Evolutionary conservation across 1,140 invertebrate genomes (phyloP).

Genomic region (Lanistes nyassanus): DNA sequence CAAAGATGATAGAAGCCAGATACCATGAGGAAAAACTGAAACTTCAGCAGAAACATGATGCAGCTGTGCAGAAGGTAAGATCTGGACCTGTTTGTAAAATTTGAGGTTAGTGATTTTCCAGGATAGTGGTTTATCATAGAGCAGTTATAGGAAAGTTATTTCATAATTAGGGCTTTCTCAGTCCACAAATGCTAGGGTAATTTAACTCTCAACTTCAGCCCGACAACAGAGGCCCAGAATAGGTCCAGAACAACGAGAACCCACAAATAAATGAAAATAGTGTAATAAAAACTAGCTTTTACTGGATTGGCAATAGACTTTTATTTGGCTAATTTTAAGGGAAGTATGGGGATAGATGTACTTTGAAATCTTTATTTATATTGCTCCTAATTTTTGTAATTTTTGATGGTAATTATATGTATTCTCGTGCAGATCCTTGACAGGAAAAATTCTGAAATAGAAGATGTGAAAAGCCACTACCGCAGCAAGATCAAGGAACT

Average conservation of each 20-base stretch:
- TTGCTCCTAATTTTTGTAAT: not conserved
- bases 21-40: slow-evolving; percentile 66
- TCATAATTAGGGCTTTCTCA: too few relatives aligned
- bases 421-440: slow-evolving; percentile 59
- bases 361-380: slow-evolving; percentile 1
- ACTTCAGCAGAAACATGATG: slow-evolving; percentile 65
- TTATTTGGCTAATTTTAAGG: too few relatives aligned
- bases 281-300: too few relatives aligned
- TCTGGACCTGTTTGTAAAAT: too few relatives aligned
- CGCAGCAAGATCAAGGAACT: slow-evolving; percentile 60
- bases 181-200: not conserved
- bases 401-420: not conserved
- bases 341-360: not conserved
- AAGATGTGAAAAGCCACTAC: slow-evolving; percentile 63
- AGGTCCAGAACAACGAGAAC: too few relatives aligned
- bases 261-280: too few relatives aligned
- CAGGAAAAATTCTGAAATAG: slow-evolving; percentile 66
- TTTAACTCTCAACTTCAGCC: not conserved
- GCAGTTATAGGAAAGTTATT: too few relatives aligned
- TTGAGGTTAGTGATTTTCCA: too few relatives aligned
- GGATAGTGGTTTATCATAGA: too few relatives aligned
- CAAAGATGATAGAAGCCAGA: slow-evolving; percentile 65
- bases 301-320: too few relatives aligned
- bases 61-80: slow-evolving; percentile 64
- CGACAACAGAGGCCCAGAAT: too few relatives aligned